These are phyloP conservation scores for Stegodyphus dumicola DNA, from an alignment of 1,140 invertebrate species.

Conservation along the genomic window DNA sequence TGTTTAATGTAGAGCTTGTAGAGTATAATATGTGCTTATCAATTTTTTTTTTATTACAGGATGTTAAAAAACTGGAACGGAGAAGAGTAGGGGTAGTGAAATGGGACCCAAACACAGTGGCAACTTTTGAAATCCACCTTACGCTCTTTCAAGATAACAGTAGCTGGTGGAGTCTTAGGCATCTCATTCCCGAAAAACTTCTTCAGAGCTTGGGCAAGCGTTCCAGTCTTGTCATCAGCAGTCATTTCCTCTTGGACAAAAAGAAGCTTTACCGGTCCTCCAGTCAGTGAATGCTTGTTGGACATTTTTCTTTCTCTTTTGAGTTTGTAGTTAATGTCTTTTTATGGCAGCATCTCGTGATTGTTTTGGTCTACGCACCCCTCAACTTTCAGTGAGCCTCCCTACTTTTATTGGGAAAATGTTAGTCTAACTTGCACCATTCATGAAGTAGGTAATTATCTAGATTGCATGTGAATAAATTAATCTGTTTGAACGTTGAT, in stretches of 20 bases:
- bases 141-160: constrained; percentile 84
- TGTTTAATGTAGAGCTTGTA: neutral
- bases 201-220: constrained; percentile 81
- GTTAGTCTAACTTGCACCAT: no score
- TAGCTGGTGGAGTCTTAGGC: constrained; percentile 81
- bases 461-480: no score
- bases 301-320: constrained; percentile 15
- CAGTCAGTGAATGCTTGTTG: constrained; percentile 37
- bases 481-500: no score
- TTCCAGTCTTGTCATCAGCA: constrained; percentile 85
- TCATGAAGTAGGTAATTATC: no score
- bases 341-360: constrained; percentile 45
- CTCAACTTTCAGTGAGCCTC: neutral
- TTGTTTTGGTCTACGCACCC: constrained; percentile 45
- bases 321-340: constrained; percentile 50
- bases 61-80: constrained; percentile 63
- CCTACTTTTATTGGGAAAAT: no score
- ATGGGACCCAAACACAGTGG: constrained; percentile 83
- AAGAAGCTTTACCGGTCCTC: constrained; percentile 83
- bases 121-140: constrained; percentile 86
- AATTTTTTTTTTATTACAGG: constrained; percentile 23
- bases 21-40: neutral
- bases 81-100: constrained; percentile 77
- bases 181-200: constrained; percentile 63
- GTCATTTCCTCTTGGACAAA: constrained; percentile 84